Evolutionary conservation across 1,140 invertebrate genomes (phyloP), one percentile per base, ranked within the genome.

Genomic region (Leptopilina boulardi): DNA sequence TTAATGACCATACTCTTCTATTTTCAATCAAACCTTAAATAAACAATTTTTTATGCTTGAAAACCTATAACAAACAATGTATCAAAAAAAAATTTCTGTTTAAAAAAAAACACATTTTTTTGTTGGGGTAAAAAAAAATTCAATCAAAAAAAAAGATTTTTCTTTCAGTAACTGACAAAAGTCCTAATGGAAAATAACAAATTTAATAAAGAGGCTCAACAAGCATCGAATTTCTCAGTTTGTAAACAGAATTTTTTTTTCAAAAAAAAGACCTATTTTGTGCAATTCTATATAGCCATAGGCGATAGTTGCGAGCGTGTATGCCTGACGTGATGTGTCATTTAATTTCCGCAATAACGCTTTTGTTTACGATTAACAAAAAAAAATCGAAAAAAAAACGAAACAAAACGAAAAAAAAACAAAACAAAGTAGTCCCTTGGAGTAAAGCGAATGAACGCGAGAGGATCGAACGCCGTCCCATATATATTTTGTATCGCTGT

Each of bases 291-390:
- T 5, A 30, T 30, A 56, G 30, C 18, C 18, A 59, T 19, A 72
- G 54, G 34, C 73, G 26, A 30, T 42, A 19, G 76, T 71, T 74
- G 54, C 70, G 73, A 76, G 75, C 78, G 80, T 75, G n/a, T 75
- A 18, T 44, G 51, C 56, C 71, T 73, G 70, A 66, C 78, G 74
- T 81, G 78, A 82, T 77, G 79, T 84, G 84, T 88, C 86, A 89
- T 90, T 90, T 88, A 88, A 90, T 89, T 89, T 91, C 87, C 88
- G 79, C 84, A 86, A 90, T 90, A 90, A 89, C 87, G 85, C 86
- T 88, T 88, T 89, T 86, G 87, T 87, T 90, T 88, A 84, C 87
- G 81, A 85, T 88, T 84, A 85, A 89, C 89, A 87, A 85, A 83
- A 84, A 82, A 86, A 51, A 51, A n/a, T n/a, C n/a, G n/a, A 18